phyloP scores from a whole-genome alignment of 2,797 vertebrate species.

The Hybognathus amarus region DNA sequence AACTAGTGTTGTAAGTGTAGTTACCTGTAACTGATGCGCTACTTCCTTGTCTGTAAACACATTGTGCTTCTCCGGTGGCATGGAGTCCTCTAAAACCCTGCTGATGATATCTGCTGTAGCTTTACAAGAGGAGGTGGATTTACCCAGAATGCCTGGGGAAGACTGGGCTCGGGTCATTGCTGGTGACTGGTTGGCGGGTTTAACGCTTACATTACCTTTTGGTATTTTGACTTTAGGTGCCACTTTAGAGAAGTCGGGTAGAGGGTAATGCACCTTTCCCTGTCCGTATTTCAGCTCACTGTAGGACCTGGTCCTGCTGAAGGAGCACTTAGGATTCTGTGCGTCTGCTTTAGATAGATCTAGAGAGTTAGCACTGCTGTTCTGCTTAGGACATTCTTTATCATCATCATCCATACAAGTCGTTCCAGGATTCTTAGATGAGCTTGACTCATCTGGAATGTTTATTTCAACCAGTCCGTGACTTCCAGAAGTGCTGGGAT shows the following conservation, averaged over 20 bases:
- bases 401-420: background rate
- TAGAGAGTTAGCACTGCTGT: slow-evolving; percentile 34
- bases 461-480: background rate
- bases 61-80: slow-evolving; percentile 59
- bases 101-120: slow-evolving; percentile 68
- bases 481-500: background rate
- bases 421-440: background rate
- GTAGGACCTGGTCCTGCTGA: slow-evolving; percentile 70
- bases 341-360: slow-evolving; percentile 39
- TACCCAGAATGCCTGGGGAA: slow-evolving; percentile 71
- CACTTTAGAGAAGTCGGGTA: slow-evolving; percentile 80
- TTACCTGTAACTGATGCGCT: slow-evolving; percentile 76
- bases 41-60: slow-evolving; percentile 67
- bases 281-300: slow-evolving; percentile 76
- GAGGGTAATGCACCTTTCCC: slow-evolving; percentile 77
- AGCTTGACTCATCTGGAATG: slow-evolving; percentile 31
- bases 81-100: slow-evolving; percentile 79
- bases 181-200: slow-evolving; percentile 61
- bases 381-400: slow-evolving; percentile 31
- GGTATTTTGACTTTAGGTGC: slow-evolving; percentile 80
- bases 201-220: slow-evolving; percentile 65
- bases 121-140: slow-evolving; percentile 43
- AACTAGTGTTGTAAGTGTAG: background rate
- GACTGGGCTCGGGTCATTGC: slow-evolving; percentile 69
- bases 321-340: slow-evolving; percentile 45